Evolutionary conservation across 2,888 invertebrate species (phyloP).

Genomic region (Apantesis nais): DNA sequence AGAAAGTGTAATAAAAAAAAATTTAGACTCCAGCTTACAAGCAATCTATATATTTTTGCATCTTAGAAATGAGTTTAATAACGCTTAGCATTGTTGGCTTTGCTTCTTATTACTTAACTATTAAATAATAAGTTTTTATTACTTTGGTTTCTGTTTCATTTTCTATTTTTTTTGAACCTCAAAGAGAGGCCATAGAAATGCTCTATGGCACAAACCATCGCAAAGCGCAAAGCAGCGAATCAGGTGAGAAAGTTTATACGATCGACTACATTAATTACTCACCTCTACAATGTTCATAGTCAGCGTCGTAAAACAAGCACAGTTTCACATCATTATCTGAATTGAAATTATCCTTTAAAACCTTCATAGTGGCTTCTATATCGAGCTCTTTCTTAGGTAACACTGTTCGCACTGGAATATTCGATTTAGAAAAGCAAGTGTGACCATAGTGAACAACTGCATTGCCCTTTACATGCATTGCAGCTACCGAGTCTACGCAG

Average conservation of each 20-base stretch:
- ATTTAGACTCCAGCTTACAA: too few relatives aligned
- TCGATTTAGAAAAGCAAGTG: constrained; percentile 92
- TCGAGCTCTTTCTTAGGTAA: constrained; percentile 88
- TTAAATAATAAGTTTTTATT: too few relatives aligned
- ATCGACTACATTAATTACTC: constrained; percentile 27
- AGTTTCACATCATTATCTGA: constrained; percentile 65
- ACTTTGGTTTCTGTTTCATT: too few relatives aligned
- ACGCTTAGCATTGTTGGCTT: not conserved
- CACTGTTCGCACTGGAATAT: constrained; percentile 91
- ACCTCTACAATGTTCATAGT: constrained; percentile 88
- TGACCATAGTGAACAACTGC: constrained; percentile 96
- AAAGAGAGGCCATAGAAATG: not conserved
- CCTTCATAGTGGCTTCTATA: constrained; percentile 58
- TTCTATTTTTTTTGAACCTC: not conserved
- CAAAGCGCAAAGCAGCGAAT: too few relatives aligned
- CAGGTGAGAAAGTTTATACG: not conserved
- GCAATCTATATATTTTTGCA: too few relatives aligned
- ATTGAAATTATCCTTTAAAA: constrained; percentile 55
- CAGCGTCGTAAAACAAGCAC: constrained; percentile 88
- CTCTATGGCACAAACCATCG: too few relatives aligned
- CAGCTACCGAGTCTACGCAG: constrained; percentile 95
- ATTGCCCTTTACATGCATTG: constrained; percentile 94
- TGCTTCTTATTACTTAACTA: not conserved
- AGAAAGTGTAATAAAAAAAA: too few relatives aligned
- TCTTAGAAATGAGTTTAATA: too few relatives aligned